Evolutionary conservation across 2,888 invertebrate genomes (phyloP).

Genomic region (Xestoiulus laeticollis): DNA sequence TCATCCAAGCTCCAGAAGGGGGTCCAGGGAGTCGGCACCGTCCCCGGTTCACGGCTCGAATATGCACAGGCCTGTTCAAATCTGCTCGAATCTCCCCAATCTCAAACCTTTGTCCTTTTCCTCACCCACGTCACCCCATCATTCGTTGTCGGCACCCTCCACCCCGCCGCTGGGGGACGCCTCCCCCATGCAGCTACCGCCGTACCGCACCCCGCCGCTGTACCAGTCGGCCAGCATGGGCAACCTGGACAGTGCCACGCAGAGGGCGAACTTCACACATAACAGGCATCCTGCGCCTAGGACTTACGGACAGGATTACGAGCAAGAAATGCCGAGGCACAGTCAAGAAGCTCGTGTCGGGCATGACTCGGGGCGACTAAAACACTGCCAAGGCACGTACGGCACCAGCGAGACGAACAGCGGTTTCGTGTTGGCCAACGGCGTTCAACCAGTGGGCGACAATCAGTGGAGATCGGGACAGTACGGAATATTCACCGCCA

Average conservation of each 20-base stretch:
- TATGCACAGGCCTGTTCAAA: neutral
- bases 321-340: neutral
- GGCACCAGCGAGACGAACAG: neutral
- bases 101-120: neutral
- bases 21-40: neutral
- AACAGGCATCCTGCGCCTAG: neutral
- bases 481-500: constrained; percentile 51
- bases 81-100: neutral
- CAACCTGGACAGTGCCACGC: constrained; percentile 25
- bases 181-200: constrained; percentile 29
- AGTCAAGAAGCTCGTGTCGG: neutral
- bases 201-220: constrained; percentile 49
- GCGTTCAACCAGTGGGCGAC: neutral
- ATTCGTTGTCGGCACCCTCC: constrained; percentile 52
- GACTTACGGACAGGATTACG: neutral
- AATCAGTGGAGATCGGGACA: constrained; percentile 23
- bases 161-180: constrained; percentile 47
- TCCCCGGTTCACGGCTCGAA: neutral
- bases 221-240: constrained; percentile 50
- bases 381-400: neutral
- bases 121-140: constrained; percentile 16
- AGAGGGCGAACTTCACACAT: neutral
- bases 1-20: constrained; percentile 1
- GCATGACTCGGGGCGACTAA: neutral
- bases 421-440: neutral